A percentile compares a stretch with the other conserved stretches of the same genome.
Conservation (phyloP, 1,140 invertebrate genomes). For the Bombus superbus region DNA sequence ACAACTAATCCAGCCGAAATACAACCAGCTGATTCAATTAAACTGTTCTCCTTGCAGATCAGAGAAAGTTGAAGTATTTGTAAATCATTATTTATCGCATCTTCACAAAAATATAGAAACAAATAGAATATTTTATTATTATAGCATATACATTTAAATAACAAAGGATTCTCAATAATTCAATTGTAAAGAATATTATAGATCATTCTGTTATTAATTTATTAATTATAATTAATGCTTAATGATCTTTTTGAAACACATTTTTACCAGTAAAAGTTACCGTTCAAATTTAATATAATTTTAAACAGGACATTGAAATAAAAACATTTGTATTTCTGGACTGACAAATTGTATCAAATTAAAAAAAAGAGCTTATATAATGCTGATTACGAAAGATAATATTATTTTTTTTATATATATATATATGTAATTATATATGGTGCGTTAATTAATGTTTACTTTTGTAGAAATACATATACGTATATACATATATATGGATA, state of each 20-base stretch:
- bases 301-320: not conserved
- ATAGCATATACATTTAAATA: not conserved
- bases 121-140: not conserved
- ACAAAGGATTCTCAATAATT: not conserved
- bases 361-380: constrained; percentile 18
- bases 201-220: not conserved
- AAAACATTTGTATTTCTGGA: not conserved
- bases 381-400: constrained; percentile 29
- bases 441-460: constrained; percentile 42
- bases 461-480: constrained; percentile 39
- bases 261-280: not conserved
- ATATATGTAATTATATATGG: constrained; percentile 24
- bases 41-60: constrained; percentile 49
- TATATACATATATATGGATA: constrained; percentile 1
- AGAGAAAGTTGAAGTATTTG: constrained; percentile 30
- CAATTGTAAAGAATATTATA: not conserved
- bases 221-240: not conserved
- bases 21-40: constrained; percentile 43
- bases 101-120: not conserved
- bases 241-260: not conserved
- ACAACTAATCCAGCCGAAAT: constrained; percentile 75
- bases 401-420: constrained; percentile 13
- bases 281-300: not conserved
- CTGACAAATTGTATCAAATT: not conserved
- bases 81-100: constrained; percentile 16